Base-by-base conservation (phyloP, 2,113 vertebrate species). In the human region DNA sequence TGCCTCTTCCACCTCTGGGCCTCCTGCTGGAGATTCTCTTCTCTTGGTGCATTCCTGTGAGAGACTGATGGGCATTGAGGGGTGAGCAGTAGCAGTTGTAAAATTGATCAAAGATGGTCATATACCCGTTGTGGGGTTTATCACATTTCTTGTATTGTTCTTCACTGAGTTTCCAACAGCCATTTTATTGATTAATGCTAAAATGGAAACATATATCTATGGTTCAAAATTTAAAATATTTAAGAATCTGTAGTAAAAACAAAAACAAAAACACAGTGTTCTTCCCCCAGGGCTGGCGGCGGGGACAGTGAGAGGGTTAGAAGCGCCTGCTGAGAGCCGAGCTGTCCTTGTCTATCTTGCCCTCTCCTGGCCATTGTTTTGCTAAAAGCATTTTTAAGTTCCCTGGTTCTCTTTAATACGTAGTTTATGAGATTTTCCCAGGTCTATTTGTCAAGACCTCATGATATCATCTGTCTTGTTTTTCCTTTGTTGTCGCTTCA, bases 41-140 rank as follows among this genome's bases (percentile, higher is more conserved):
- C 61, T 86, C 87, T 45, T 96, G 64, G 89, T 86, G 94, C 94
- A 94, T 94, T 96, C 92, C 78, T 88, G 73, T 32, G 55, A 95
- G 3, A 43, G 61, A 98, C 89, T 91, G 90, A 85, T 72, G 66
- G 93, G 78, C 59, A 72, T 1, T 59, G 27, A 14, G 6, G 13
- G 92, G 94, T 55, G 90, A 93, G 30, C 27, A 93, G 72, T 72
- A 73, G 45, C 16, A 38, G 78, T 81, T 50, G 20, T 89, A 82
- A 12, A 2, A 45, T 68, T 89, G 64, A 73, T 55, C n/a, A 14
- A 92, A 98, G 75, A 18, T 64, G 89, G 76, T 6, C 55, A 4
- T 70, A 20, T 30, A 95, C 86, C 85, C 81, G 5, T 50, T 17
- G 48, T 38, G 9, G 66, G 3, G 81, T 95, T 82, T 70, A 52